Evolutionary conservation across 2,797 vertebrate species (phyloP).

Genomic region (Aulostomus chinensis): DNA sequence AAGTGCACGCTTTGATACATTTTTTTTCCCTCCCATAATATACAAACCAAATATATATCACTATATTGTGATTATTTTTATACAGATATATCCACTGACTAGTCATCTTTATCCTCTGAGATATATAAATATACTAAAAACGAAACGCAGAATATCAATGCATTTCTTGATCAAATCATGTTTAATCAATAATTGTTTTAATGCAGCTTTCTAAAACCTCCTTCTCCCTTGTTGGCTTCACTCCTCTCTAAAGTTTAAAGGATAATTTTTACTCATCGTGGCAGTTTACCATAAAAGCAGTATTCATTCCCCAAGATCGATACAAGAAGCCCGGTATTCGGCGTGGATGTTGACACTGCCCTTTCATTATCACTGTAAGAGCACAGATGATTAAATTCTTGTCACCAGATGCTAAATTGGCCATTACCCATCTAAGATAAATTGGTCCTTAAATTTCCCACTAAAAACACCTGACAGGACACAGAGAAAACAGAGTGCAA

Average conservation of each 20-base stretch:
- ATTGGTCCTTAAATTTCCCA: slow-evolving; percentile 57
- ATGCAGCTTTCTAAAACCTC: slow-evolving; percentile 22
- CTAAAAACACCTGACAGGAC: slow-evolving; percentile 47
- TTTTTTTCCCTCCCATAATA: too few species aligned
- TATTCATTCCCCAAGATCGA: slow-evolving; percentile 60
- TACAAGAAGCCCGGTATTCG: slow-evolving; percentile 50
- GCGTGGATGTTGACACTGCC: slow-evolving; percentile 64
- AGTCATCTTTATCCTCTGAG: too few species aligned
- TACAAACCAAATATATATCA: too few species aligned
- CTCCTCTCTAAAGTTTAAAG: slow-evolving; percentile 61
- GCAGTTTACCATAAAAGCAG: slow-evolving; percentile 72
- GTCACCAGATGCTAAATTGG: slow-evolving; percentile 68
- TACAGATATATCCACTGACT: too few species aligned
- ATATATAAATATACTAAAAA: too few species aligned
- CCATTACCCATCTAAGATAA: slow-evolving; percentile 62
- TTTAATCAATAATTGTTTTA: slow-evolving; percentile 28
- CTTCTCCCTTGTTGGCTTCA: slow-evolving; percentile 18
- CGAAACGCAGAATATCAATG: too few species aligned
- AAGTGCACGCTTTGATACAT: too few species aligned
- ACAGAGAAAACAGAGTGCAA: slow-evolving; percentile 14
- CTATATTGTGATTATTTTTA: too few species aligned
- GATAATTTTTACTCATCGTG: slow-evolving; percentile 70
- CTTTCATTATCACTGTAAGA: slow-evolving; percentile 68
- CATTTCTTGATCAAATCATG: not conserved
- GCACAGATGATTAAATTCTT: slow-evolving; percentile 69